These are phyloP conservation scores for Cardiocondyla obscurior DNA, from an alignment of 1,140 invertebrate species.

Conservation along the genomic window DNA sequence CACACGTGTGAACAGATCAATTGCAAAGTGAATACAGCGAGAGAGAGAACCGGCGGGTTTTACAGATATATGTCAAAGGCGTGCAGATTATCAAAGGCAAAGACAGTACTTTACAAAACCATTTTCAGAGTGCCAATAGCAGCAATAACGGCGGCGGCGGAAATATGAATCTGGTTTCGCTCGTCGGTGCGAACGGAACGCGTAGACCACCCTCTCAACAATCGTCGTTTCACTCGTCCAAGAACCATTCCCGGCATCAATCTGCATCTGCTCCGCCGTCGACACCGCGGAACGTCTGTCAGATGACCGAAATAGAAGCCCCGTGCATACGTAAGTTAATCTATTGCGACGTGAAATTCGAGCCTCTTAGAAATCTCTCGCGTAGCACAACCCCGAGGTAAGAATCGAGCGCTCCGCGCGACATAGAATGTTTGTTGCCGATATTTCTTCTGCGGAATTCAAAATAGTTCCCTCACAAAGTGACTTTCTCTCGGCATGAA, in stretches of 20 bases:
- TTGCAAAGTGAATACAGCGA: background rate
- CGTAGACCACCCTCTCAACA: constrained; percentile 75
- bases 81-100: background rate
- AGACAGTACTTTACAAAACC: background rate
- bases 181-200: constrained; percentile 37
- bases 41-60: background rate
- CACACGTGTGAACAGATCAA: background rate
- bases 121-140: constrained; percentile 75
- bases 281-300: constrained; percentile 71
- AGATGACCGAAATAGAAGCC: constrained; percentile 71
- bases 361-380: background rate
- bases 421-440: background rate
- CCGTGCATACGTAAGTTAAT: constrained; percentile 78
- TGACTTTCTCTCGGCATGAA: background rate
- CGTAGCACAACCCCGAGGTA: background rate
- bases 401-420: background rate
- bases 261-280: constrained; percentile 62
- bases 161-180: constrained; percentile 69
- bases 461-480: background rate
- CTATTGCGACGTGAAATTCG: background rate
- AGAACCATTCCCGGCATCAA: constrained; percentile 73
- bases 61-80: too few relatives aligned
- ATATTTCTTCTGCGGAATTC: background rate
- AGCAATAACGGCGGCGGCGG: constrained; percentile 73
- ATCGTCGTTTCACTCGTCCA: constrained; percentile 80